A percentile compares a stretch with the other conserved stretches of the same genome.
Evolutionary conservation across 2,113 vertebrate genomes (phyloP).

Genomic region (Seriola rivoliana): DNA sequence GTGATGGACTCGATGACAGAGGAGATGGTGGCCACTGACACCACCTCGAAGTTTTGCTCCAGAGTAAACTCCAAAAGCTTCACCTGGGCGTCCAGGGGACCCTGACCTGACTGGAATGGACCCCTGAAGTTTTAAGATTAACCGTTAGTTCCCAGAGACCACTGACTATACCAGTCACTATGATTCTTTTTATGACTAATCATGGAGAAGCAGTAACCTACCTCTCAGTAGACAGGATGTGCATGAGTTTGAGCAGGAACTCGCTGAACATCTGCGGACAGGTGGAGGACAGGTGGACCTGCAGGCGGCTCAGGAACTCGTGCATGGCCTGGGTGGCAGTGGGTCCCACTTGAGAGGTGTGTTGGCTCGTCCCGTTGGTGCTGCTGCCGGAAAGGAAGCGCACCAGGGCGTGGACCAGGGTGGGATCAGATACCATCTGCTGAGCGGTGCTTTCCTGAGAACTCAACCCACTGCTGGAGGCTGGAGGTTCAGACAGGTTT

Average conservation of each 20-base stretch:
- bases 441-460: conserved; percentile 96
- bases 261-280: conserved; percentile 99
- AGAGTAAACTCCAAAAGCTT: conserved; percentile 97
- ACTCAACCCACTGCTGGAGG: conserved; percentile 88
- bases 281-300: conserved; percentile 97
- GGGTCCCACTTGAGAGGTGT: conserved; percentile 98
- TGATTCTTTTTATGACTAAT: background rate
- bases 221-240: conserved; percentile 98
- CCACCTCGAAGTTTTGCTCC: conserved; percentile 98
- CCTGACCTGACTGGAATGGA: conserved; percentile 96
- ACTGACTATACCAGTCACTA: background rate
- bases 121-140: conserved; percentile 82
- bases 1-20: conserved; percentile 97
- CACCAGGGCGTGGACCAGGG: conserved; percentile 94
- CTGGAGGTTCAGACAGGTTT: conserved; percentile 65
- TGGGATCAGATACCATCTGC: conserved; percentile 95
- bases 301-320: conserved; percentile 95
- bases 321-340: conserved; percentile 99
- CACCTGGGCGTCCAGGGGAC: conserved; percentile 97
- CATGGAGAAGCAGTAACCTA: conserved; percentile 62
- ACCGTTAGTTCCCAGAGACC: background rate
- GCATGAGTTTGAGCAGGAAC: conserved; percentile 96
- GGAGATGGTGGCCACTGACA: conserved; percentile 96
- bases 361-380: conserved; percentile 96
- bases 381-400: conserved; percentile 97